These are phyloP conservation scores for Eospalax fontanierii DNA, from an alignment of 2,797 vertebrate species.

Conservation along the genomic window DNA sequence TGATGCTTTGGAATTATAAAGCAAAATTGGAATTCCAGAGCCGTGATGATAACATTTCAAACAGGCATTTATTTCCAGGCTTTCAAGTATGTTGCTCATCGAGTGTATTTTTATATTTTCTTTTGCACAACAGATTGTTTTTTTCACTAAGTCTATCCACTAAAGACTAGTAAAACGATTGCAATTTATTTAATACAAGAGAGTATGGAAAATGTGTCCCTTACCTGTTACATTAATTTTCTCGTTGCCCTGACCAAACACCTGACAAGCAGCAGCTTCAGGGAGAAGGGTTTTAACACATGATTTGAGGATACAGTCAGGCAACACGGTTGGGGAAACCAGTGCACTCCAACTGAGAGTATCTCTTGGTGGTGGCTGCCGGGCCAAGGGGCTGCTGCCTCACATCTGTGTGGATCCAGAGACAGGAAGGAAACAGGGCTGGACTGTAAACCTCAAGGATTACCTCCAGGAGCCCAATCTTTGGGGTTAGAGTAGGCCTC, in stretches of 20 bases:
- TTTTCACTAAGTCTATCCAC: conserved; percentile 29
- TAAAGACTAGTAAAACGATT: conserved; percentile 4
- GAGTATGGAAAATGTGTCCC: not conserved
- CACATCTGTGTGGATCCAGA: not conserved
- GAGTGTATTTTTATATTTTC: conserved; percentile 54
- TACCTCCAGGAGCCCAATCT: not conserved
- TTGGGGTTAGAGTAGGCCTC: not conserved
- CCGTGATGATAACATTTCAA: conserved; percentile 22
- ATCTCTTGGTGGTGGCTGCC: not conserved
- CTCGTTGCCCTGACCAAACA: not conserved
- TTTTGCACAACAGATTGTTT: conserved; percentile 3
- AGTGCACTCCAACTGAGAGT: not conserved
- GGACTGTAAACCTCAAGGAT: not conserved
- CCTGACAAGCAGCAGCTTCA: not conserved
- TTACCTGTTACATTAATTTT: not conserved
- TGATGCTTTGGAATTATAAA: conserved; percentile 54
- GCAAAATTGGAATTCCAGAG: conserved; percentile 35
- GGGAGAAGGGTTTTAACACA: not conserved
- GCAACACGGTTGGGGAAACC: not conserved
- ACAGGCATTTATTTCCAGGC: not conserved
- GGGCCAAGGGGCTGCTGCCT: not conserved
- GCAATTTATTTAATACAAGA: not conserved
- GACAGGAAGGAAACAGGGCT: not conserved
- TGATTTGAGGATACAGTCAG: not conserved
- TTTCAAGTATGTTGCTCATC: not conserved